Evolutionary conservation across 2,888 invertebrate species (phyloP).

Genomic region (Adelphocoris suturalis): DNA sequence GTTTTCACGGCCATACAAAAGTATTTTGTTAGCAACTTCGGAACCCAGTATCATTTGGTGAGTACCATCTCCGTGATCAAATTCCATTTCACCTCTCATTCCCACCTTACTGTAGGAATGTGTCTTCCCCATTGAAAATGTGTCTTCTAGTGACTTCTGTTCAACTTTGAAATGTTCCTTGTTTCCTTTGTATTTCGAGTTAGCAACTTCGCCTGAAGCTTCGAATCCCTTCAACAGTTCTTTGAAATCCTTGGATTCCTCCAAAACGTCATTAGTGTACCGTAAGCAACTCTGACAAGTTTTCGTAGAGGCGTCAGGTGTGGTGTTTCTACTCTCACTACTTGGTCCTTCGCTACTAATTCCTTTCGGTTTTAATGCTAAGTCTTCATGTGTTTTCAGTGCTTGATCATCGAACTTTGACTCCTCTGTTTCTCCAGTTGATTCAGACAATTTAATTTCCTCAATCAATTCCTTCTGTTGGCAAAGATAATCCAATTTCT

Average conservation of each 20-base stretch:
- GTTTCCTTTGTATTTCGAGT: background rate
- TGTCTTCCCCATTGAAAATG: background rate
- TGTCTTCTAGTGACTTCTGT: background rate
- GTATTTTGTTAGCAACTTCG: background rate
- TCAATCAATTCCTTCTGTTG: background rate
- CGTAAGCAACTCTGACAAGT: background rate
- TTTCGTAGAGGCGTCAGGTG: background rate
- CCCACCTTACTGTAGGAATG: background rate
- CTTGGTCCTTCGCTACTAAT: background rate
- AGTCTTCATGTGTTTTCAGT: too few relatives aligned
- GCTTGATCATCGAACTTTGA: background rate
- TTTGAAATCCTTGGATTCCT: slow-evolving; percentile 27
- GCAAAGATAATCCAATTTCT: slow-evolving; percentile 2
- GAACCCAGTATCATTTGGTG: background rate
- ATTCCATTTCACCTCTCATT: background rate
- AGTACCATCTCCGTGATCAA: background rate
- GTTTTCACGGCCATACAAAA: background rate
- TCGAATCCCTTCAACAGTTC: background rate
- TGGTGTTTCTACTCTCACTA: background rate
- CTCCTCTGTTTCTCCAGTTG: background rate
- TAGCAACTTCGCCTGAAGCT: background rate
- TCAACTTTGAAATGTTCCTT: background rate
- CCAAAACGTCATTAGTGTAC: background rate
- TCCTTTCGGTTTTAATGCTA: background rate
- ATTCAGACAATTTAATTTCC: background rate